phyloP scores from a whole-genome alignment of 2,113 vertebrate species.

The Rhea pennata region DNA sequence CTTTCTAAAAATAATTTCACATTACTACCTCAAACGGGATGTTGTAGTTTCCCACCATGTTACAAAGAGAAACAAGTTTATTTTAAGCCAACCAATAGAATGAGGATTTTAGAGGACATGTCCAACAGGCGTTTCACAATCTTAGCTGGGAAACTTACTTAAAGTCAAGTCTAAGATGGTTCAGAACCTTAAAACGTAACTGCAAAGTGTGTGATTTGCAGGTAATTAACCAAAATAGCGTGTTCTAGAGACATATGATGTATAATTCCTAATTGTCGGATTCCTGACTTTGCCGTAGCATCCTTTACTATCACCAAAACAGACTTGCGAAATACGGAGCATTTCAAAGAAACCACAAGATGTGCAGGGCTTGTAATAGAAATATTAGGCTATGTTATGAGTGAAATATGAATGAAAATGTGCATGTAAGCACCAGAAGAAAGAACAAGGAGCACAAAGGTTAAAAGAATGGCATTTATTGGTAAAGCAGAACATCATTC shows the following conservation, averaged over 20 bases:
- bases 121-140: background rate
- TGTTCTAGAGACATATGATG: background rate
- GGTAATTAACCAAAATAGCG: background rate
- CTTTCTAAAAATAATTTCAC: background rate
- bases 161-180: background rate
- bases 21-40: background rate
- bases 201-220: background rate
- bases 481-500: background rate
- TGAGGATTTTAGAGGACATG: background rate
- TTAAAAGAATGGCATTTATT: background rate
- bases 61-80: background rate
- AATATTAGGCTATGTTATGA: background rate
- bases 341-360: background rate
- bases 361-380: rapidly evolving
- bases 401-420: background rate
- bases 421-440: background rate
- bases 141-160: background rate
- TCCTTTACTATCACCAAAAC: background rate
- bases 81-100: background rate
- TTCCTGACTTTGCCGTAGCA: background rate
- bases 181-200: background rate
- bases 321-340: background rate
- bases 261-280: background rate
- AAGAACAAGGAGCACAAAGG: background rate
- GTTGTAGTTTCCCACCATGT: background rate